Evolutionary conservation across 2,797 vertebrate genomes (phyloP).

Genomic region (Lithobates pipiens): DNA sequence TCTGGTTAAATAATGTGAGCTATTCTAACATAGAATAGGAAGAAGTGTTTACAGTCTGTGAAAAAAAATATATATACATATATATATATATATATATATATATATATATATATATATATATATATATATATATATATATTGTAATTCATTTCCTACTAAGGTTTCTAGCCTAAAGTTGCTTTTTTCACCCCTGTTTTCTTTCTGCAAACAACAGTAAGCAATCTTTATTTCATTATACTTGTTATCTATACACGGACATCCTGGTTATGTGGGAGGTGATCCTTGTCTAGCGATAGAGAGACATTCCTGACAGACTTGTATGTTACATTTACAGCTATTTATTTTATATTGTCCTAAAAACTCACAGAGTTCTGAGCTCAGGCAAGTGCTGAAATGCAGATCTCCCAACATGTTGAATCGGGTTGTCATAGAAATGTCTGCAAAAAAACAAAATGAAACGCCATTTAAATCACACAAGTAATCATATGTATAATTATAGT

Average conservation of each 20-base stretch:
- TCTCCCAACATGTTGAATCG: slow-evolving; percentile 90
- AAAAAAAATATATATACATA: background rate
- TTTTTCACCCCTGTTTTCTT: background rate
- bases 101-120: too few species aligned
- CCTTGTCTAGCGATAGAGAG: background rate
- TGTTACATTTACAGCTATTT: background rate
- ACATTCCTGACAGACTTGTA: background rate
- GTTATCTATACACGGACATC: slow-evolving; percentile 14
- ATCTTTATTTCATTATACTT: background rate
- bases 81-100: too few species aligned
- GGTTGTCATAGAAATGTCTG: slow-evolving; percentile 94
- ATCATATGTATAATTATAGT: background rate
- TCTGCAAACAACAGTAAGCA: background rate
- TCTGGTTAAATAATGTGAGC: too few species aligned
- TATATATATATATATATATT: too few species aligned
- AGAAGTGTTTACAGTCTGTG: too few species aligned
- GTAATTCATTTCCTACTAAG: background rate
- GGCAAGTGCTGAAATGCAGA: slow-evolving; percentile 92
- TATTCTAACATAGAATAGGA: too few species aligned
- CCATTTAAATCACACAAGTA: background rate
- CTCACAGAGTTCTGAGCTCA: slow-evolving; percentile 90
- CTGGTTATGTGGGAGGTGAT: background rate
- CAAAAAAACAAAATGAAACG: slow-evolving; percentile 54
- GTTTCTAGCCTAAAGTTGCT: background rate
- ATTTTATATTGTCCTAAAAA: slow-evolving; percentile 50